phyloP scores from a whole-genome alignment of 2,113 vertebrate genomes.

The Lamprologus sp. region DNA sequence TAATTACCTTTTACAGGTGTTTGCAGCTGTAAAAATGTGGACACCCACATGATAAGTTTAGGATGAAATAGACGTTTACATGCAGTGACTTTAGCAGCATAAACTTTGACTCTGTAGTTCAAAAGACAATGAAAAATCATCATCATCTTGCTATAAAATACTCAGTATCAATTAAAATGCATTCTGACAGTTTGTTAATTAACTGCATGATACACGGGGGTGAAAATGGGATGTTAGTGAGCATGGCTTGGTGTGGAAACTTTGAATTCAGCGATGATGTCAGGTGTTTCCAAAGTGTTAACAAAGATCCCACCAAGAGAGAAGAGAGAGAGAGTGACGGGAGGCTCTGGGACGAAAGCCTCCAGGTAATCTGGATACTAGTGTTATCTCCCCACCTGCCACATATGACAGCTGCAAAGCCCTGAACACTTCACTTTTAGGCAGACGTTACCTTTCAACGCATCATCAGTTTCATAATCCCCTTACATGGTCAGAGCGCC shows the following conservation, averaged over 20 bases:
- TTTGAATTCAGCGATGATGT: constrained; percentile 19
- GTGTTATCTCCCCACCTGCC: constrained; percentile 64
- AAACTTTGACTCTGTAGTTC: not conserved
- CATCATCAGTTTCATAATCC: constrained; percentile 74
- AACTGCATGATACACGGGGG: not conserved
- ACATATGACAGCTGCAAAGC: constrained; percentile 58
- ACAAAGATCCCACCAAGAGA: constrained; percentile 17
- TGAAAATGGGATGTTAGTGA: not conserved
- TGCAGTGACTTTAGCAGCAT: not conserved
- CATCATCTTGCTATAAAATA: not conserved
- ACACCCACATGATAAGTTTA: not conserved
- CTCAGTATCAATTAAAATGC: not conserved
- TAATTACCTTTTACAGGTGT: not conserved
- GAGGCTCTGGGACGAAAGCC: constrained; percentile 15
- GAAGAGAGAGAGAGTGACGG: not conserved
- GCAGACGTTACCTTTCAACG: constrained; percentile 66
- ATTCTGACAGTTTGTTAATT: not conserved
- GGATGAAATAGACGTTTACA: not conserved
- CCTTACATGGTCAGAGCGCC: constrained; percentile 63
- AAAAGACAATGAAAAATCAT: not conserved
- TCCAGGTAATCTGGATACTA: constrained; percentile 59
- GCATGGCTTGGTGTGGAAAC: not conserved
- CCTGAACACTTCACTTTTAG: constrained; percentile 61
- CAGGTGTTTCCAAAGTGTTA: constrained; percentile 26
- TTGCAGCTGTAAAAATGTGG: not conserved